Evolutionary conservation across 2,113 vertebrate genomes (phyloP).

Genomic region (Callopanchax toddi): DNA sequence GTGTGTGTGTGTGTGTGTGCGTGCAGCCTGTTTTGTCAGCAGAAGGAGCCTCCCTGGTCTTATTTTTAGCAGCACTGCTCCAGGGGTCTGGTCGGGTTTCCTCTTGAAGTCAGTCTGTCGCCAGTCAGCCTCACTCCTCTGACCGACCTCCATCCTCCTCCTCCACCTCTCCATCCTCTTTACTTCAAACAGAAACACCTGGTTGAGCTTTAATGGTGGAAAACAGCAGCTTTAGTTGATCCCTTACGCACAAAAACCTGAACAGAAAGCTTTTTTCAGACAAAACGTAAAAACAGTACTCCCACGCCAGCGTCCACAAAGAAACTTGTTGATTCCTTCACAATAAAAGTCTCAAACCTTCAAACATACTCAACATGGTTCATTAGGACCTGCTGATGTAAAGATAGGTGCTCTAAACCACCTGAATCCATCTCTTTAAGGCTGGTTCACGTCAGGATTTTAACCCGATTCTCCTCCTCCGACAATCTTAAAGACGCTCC

Average conservation of each 20-base stretch:
- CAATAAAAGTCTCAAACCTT: no score
- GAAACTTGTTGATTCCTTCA: no score
- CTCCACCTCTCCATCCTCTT: slow-evolving; percentile 1
- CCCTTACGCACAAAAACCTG: background rate
- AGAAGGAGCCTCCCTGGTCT: slow-evolving; percentile 70
- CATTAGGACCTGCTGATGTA: no score
- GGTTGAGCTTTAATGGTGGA: background rate
- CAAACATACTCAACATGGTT: no score
- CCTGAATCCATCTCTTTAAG: no score
- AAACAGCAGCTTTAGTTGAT: background rate
- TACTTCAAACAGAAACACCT: background rate
- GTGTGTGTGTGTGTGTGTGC: slow-evolving; percentile 54
- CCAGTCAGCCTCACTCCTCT: slow-evolving; percentile 71
- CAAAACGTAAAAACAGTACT: no score
- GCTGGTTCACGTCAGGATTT: no score
- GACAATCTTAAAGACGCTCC: no score
- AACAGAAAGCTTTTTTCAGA: no score
- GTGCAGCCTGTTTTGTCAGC: slow-evolving; percentile 65
- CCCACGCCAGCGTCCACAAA: no score
- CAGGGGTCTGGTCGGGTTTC: slow-evolving; percentile 78
- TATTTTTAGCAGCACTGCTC: slow-evolving; percentile 78
- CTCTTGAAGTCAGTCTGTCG: slow-evolving; percentile 76
- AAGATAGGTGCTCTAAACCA: no score
- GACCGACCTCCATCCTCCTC: slow-evolving; percentile 23
- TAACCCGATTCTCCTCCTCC: no score